Conservation (phyloP, 1,140 invertebrate species). For the Tetramorium alpestre region DNA sequence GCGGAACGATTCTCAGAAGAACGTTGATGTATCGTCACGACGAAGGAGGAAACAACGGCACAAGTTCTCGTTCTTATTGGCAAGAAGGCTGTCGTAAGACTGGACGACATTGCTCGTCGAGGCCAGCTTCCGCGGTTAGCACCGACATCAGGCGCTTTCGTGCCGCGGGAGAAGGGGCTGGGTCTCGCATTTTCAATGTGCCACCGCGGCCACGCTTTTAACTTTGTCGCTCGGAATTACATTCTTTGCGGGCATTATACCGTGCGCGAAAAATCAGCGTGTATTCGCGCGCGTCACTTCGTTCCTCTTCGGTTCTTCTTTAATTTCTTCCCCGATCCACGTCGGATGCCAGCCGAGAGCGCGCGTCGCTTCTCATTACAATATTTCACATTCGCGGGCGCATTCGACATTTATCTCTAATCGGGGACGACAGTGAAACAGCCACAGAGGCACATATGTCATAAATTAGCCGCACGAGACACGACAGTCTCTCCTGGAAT, state of each 20-base stretch:
- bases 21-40: slow-evolving; percentile 20
- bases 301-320: not conserved
- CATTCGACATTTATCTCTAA: not conserved
- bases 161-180: slow-evolving; percentile 52
- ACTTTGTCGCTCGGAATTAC: slow-evolving; percentile 9
- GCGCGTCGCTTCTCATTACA: not conserved
- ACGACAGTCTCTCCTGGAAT: slow-evolving; percentile 11
- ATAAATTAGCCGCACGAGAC: not conserved
- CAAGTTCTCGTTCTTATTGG: slow-evolving; percentile 59
- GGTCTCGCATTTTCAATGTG: slow-evolving; percentile 23
- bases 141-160: slow-evolving; percentile 56
- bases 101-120: slow-evolving; percentile 80
- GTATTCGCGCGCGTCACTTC: not conserved
- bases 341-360: not conserved
- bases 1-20: slow-evolving; percentile 33
- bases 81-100: slow-evolving; percentile 78
- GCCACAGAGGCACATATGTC: too few relatives aligned
- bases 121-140: slow-evolving; percentile 79
- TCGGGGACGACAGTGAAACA: not conserved
- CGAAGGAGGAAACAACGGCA: slow-evolving; percentile 26
- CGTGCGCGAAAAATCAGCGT: not conserved
- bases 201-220: slow-evolving; percentile 54
- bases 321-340: not conserved
- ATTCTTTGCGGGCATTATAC: slow-evolving; percentile 17
- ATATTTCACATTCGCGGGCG: not conserved